Evolutionary conservation across 2,888 invertebrate genomes (phyloP).

Genomic region (Callosobruchus maculatus): DNA sequence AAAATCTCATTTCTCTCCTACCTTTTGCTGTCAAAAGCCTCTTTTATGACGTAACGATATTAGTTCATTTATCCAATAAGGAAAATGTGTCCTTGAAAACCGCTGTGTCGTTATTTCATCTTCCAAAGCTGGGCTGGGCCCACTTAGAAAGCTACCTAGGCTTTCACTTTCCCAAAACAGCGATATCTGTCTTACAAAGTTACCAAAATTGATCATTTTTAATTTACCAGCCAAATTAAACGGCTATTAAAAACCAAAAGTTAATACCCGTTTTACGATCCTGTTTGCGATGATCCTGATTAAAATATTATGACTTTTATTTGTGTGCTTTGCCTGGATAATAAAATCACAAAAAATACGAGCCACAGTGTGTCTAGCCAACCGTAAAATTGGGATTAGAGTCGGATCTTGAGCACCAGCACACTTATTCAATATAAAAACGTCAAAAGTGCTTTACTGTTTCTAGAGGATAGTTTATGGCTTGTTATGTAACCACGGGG

Average conservation of each 20-base stretch:
- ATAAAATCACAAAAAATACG: background rate
- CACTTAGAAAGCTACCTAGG: slow-evolving; percentile 21
- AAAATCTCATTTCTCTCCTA: too few relatives aligned
- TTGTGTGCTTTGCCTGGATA: background rate
- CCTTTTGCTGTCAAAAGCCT: too few relatives aligned
- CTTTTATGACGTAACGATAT: too few relatives aligned
- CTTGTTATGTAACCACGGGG: background rate
- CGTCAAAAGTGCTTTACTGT: background rate
- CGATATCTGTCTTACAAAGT: background rate
- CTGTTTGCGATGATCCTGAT: background rate
- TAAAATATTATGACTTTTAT: background rate
- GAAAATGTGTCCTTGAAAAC: too few relatives aligned
- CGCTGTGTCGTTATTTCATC: too few relatives aligned
- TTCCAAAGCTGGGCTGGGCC: too few relatives aligned
- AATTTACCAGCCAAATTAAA: background rate
- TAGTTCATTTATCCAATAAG: too few relatives aligned
- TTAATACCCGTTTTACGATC: slow-evolving; percentile 3
- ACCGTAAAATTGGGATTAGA: background rate
- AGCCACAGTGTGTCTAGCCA: background rate
- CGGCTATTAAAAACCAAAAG: background rate
- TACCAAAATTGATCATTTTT: background rate
- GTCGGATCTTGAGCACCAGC: background rate
- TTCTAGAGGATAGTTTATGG: background rate
- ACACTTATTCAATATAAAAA: background rate
- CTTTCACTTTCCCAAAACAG: background rate